Evolutionary conservation across 2,113 vertebrate species (phyloP), one percentile per base, ranked within the genome.

Genomic region (Daphoenositta chrysoptera): DNA sequence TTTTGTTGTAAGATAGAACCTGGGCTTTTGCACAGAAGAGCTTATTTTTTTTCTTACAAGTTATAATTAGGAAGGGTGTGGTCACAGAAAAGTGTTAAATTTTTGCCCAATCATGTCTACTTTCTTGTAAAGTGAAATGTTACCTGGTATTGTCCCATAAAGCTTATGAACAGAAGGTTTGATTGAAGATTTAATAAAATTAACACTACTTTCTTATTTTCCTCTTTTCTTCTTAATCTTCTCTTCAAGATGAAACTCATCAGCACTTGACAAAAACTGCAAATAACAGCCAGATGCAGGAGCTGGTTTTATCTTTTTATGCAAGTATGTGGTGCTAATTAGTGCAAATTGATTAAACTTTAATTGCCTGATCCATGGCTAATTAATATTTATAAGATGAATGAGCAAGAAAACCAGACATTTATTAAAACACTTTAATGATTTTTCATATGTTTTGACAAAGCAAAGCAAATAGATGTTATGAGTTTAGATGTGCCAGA

Each of bases 311-410:
- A 98, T 98, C 98, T 98, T 98, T 98, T 98, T 98, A 98, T 98
- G 98, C 98, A 98, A 98, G 98, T 97, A 98, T 98, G 98, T 98
- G 98, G 98, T 98, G 98, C 98, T 98, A 98, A 98, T 98, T 98
- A 98, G 98, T 98, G 98, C 98, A 98, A 98, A 98, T 98, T 98
- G 98, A 98, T 98, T 98, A 98, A 98, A 98, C 98, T 98, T 98
- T 98, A 98, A 98, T 98, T 98, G 98, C 98, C 98, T 98, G 98
- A 98, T 98, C 98, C 97, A 98, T 98, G 97, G 98, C 98, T 98
- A 98, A 98, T 98, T 98, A 98, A 98, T 98, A 98, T 98, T 98
- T 98, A 98, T 98, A 98, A 98, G 98, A 98, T 98, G 98, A 98
- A 98, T 98, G 98, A 98, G 97, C 94, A 98, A 96, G 97, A 98